Base-by-base conservation (phyloP, 2,113 vertebrate genomes). In the Vanacampus margaritifer region DNA sequence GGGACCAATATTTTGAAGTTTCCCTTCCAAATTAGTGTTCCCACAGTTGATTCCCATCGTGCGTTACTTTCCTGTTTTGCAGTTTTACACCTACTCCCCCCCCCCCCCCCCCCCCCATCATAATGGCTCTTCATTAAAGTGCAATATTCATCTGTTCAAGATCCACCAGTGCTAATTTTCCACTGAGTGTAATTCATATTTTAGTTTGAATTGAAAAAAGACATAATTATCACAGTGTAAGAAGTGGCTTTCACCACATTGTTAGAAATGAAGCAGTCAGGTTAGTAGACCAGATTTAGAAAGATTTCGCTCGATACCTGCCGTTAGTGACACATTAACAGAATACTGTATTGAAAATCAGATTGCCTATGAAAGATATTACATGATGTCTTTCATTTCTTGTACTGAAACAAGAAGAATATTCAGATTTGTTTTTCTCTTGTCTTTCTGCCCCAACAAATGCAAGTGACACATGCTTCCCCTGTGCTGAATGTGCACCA, bases 361-460 rank as follows among this genome's bases (percentile, higher is more conserved):
- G 10, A 41, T 24, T 48, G 9, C 23, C 14, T 24, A 24, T 21
- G 53, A 9, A n/a, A 67, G 17, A 36, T 28, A 65, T 17, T 37
- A 45, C 36, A 67, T 19, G 6, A 48, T 6, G 19, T 37, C 6
- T 10, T 32, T 23, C 8, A 28, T 54, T 51, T 37, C 6, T 53
- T 53, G 43, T 21, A 9, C 23, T 0, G 17, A 50, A 37, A 39
- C 35, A 24, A 53, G 3, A 23, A 51, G 8, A 51, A 21, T 48
- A 48, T 48, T 48, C 46, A 1, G 19, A 21, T 48, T 48, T 6
- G 21, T 48, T 48, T 48, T n/a, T 21, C 17, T 46, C 0, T 39
- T 39, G 28, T 19, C 48, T n/a, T 50, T 39, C 67, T 64, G 75
- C 67, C 72, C 73, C 48, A 54, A 12, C 5, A 36, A 11, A 16